Percentiles rank a stretch among this genome's conserved stretches.
Evolutionary conservation across 2,888 invertebrate genomes (phyloP).

Genomic region (Pristionchus mayeri): DNA sequence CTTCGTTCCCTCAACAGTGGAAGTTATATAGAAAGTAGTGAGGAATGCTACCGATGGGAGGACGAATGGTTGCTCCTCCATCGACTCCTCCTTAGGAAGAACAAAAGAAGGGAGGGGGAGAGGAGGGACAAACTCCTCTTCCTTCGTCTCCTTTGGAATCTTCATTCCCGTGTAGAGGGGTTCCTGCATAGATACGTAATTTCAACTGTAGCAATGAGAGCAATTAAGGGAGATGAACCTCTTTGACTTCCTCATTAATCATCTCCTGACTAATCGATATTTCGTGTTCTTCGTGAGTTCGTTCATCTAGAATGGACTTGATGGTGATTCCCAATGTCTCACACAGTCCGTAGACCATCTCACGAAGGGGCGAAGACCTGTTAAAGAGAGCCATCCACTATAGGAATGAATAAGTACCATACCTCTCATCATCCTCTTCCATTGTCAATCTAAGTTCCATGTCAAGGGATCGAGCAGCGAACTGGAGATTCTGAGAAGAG

Average conservation of each 20-base stretch:
- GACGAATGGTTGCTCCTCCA: neutral
- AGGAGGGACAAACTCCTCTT: too few relatives aligned
- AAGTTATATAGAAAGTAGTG: too few relatives aligned
- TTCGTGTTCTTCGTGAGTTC: neutral
- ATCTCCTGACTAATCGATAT: neutral
- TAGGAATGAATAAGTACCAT: neutral
- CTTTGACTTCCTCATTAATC: neutral
- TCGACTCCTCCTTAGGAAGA: neutral
- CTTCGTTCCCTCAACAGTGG: too few relatives aligned
- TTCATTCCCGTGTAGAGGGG: too few relatives aligned
- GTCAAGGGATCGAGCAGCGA: neutral
- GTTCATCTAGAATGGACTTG: neutral
- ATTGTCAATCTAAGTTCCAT: neutral
- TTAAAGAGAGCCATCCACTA: too few relatives aligned
- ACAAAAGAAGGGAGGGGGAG: too few relatives aligned
- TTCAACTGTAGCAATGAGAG: too few relatives aligned
- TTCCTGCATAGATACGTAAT: too few relatives aligned
- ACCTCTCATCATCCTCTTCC: conserved; percentile 8
- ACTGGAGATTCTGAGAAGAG: neutral
- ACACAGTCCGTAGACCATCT: conserved; percentile 7
- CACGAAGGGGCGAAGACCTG: neutral
- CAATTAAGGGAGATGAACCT: neutral
- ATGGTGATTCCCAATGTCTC: conserved; percentile 7
- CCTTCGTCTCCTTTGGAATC: too few relatives aligned
- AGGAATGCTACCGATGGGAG: too few relatives aligned